Evolutionary conservation across 2,888 invertebrate species (phyloP), one percentile per base, ranked within the genome.

Genomic region (Yponomeuta sedellus): DNA sequence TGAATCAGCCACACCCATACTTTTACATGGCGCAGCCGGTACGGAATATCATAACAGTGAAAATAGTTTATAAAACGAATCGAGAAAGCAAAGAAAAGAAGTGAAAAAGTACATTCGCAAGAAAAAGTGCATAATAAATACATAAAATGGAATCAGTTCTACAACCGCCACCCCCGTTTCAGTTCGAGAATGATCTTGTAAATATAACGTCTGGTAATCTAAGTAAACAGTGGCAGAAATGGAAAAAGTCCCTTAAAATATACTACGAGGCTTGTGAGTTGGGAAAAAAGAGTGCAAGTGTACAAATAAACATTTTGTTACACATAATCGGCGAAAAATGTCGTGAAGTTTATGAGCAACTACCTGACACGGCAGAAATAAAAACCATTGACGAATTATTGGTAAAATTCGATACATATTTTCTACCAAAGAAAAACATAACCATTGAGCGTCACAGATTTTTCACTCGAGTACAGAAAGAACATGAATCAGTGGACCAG

Each of bases 251-350:
- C 10, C 19, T 58, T 19, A 10, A 20, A 58, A 58, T 58, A 58
- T 58, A 58, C 58, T 58, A n/a, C 20, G 19, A 20, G n/a, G 58
- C 58, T 10, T 58, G 58, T 58, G 58, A 58, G 19, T 19, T 58
- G 10, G 12, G 2, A 10, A 16, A 58, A 58, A 58, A 58, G 20
- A 19, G 19, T 58, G n/a, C 58, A 19, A 20, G 10, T 10, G 20
- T 20, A 19, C 58, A 58, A 58, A 19, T 58, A 19, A 58, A 10
- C 58, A n/a, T n/a, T n/a, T n/a, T n/a, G n/a, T n/a, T n/a, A n/a
- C n/a, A 58, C 19, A 19, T 58, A 10, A 19, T 58, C 58, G 58
- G 58, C 10, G 58, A 58, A 58, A 16, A 58, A 19, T 58, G 58
- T 19, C 58, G 58, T 16, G 58, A 58, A 19, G 58, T 58, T 16